Evolutionary conservation across 2,797 vertebrate species (phyloP).

Genomic region (Anomalospiza imberbis): DNA sequence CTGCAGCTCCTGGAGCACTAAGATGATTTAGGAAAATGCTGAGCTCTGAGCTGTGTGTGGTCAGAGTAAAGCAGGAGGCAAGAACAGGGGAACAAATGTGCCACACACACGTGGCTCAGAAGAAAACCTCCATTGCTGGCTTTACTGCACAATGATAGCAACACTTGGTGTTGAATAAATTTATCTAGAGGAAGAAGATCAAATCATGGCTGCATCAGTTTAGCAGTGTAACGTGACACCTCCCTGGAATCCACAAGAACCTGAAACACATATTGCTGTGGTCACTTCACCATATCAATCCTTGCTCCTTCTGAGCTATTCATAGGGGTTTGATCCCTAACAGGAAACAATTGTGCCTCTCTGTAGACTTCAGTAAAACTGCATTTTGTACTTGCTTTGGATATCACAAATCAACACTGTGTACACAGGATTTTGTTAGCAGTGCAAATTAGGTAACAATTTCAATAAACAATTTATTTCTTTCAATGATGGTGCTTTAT

Average conservation of each 20-base stretch:
- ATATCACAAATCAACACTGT: neutral
- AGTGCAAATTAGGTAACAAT: neutral
- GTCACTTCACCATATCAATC: neutral
- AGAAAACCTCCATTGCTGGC: neutral
- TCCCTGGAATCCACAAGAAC: neutral
- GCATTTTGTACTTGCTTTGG: neutral
- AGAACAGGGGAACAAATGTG: neutral
- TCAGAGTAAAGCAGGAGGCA: neutral
- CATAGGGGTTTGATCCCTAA: neutral
- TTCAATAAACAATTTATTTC: neutral
- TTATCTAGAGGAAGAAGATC: neutral
- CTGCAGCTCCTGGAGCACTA: neutral
- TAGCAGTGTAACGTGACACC: neutral
- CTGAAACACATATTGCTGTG: neutral
- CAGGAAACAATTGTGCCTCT: neutral
- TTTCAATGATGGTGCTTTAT: neutral
- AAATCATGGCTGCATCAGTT: neutral
- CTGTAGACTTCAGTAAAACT: neutral
- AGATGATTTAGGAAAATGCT: neutral
- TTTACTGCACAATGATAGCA: neutral
- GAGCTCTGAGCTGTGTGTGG: neutral
- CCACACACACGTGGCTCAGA: accelerated
- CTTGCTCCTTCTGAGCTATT: neutral
- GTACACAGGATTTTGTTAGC: neutral
- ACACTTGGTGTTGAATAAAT: neutral